Conservation (phyloP, 2,113 vertebrate species). For the Mastomys natalensis region DNA sequence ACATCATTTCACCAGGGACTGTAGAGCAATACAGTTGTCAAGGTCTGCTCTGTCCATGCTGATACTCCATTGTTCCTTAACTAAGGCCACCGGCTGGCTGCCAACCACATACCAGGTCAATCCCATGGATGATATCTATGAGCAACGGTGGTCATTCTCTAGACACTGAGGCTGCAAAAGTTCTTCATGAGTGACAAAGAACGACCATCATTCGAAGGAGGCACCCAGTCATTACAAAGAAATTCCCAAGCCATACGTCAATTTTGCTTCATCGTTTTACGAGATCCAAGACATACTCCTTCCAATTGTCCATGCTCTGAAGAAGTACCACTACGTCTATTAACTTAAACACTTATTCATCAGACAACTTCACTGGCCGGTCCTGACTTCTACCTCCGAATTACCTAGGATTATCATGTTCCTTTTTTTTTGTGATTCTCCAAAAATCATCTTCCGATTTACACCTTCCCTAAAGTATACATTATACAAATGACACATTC, state of each 20-base stretch:
- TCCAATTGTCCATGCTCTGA: conserved; percentile 67
- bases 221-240: background rate
- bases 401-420: background rate
- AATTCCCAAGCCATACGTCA: background rate
- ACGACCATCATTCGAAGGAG: background rate
- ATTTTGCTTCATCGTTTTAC: conserved; percentile 2
- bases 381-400: background rate
- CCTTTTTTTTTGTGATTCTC: background rate
- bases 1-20: background rate
- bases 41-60: background rate
- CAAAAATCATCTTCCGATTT: background rate
- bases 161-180: background rate
- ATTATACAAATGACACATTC: background rate
- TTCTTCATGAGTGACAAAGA: background rate
- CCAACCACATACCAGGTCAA: conserved; percentile 36
- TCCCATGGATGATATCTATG: background rate
- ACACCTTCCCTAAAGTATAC: background rate
- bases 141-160: background rate
- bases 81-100: background rate
- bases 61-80: conserved; percentile 25
- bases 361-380: conserved; percentile 15
- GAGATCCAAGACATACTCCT: conserved; percentile 55
- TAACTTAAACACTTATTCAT: conserved; percentile 56
- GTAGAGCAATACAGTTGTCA: conserved; percentile 19
- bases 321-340: conserved; percentile 54